phyloP scores from a whole-genome alignment of 2,113 vertebrate genomes.

The Collichthys lucidus region DNA sequence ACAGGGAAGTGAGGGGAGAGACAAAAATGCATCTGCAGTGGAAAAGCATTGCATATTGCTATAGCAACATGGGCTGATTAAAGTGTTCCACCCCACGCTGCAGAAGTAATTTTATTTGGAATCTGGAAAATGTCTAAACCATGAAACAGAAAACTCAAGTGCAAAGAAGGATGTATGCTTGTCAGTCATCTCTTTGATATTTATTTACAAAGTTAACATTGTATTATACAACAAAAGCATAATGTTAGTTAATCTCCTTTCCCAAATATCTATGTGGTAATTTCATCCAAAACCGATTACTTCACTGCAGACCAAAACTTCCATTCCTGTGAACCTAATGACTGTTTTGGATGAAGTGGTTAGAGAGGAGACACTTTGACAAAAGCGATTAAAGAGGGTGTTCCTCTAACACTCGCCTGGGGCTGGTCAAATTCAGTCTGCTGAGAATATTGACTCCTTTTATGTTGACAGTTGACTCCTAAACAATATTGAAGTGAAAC shows the following conservation, averaged over 20 bases:
- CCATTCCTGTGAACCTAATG: slow-evolving; percentile 5
- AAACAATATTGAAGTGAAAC: slow-evolving; percentile 24
- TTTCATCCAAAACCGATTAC: slow-evolving; percentile 15
- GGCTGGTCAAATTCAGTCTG: slow-evolving; percentile 1
- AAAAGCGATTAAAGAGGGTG: slow-evolving; percentile 21
- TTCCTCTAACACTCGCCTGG: slow-evolving; percentile 30
- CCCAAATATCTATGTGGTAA: neutral
- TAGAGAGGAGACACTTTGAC: slow-evolving; percentile 7
- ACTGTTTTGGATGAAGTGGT: slow-evolving; percentile 38
- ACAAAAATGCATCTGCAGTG: neutral
- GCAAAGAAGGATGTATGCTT: neutral
- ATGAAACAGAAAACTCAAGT: neutral
- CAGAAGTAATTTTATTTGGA: slow-evolving; percentile 52
- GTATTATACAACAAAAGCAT: neutral
- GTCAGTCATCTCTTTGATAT: neutral
- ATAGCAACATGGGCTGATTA: slow-evolving; percentile 42
- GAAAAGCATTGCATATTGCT: slow-evolving; percentile 15
- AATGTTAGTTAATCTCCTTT: neutral
- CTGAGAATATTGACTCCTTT: slow-evolving; percentile 21
- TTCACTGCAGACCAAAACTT: neutral
- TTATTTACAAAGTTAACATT: slow-evolving; percentile 5
- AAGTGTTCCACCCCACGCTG: slow-evolving; percentile 14
- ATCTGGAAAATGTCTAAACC: slow-evolving; percentile 51
- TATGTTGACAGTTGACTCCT: slow-evolving; percentile 17
- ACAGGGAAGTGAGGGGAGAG: neutral